Base-by-base conservation (phyloP, 2,888 invertebrate genomes). In the Conomelus anceps region DNA sequence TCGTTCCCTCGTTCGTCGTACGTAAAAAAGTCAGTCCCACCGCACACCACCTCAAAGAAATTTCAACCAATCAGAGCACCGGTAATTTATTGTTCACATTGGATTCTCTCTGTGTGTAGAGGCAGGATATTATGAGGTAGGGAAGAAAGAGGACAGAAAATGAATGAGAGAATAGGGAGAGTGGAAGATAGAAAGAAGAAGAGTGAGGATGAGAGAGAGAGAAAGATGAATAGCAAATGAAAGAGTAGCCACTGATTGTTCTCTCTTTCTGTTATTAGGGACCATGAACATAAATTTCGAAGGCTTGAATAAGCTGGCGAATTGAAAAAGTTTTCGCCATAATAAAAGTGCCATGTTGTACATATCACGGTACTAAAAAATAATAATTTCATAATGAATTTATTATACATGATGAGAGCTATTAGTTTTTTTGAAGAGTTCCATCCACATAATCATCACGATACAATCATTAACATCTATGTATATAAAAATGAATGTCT, bases 201-300 rank as follows among this genome's bases (percentile, higher is more conserved):
- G 26, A 85, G 41, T 63, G 87, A 84, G 84, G 89, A 34, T 88
- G 88, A 86, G 90, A 89, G 88, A 89, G 89, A 87, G 89, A 89
- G 89, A 88, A 88, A n/a, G n/a, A n/a, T n/a, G n/a, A n/a, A n/a
- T n/a, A n/a, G n/a, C n/a, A n/a, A n/a, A n/a, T n/a, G n/a, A n/a
- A n/a, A 88, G 90, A 90, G 90, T 90, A 90, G 90, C 89, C 90
- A 89, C n/a, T n/a, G n/a, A n/a, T n/a, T 26, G 7, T 17, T 41
- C 17, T 6, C 17, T 41, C 41, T 17, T 20, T 41, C 41, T 9
- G 13, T 41, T 13, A 41, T 41, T 26, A 26, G 26, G 26, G 41
- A 17, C 7, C 3, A 41, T 41, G 41, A 90, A 90, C 90, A 91
- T 91, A 90, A 91, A 91, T 90, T 91, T 91, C 86, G 89, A 85